Evolutionary conservation across 1,140 invertebrate species (phyloP).

Genomic region (Protaetia brevitarsis): DNA sequence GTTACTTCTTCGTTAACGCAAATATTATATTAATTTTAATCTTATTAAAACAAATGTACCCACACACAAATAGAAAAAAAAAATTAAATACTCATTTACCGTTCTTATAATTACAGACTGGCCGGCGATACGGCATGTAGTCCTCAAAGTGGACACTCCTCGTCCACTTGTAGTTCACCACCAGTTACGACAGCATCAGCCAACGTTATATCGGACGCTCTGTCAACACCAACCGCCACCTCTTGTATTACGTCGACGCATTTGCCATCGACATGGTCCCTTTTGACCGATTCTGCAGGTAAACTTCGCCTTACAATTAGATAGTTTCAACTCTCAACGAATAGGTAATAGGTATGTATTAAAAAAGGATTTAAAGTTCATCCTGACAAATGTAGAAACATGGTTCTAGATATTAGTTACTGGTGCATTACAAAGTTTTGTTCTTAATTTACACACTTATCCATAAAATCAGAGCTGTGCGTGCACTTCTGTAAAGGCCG

Average conservation of each 20-base stretch:
- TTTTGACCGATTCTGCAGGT: slow-evolving; percentile 29
- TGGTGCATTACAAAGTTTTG: too few relatives aligned
- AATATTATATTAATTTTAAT: not conserved
- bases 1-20: too few relatives aligned
- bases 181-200: slow-evolving; percentile 37
- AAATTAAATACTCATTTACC: not conserved
- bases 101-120: slow-evolving; percentile 34
- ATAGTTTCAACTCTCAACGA: too few relatives aligned
- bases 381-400: too few relatives aligned
- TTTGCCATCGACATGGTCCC: slow-evolving; percentile 38
- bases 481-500: too few relatives aligned
- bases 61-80: not conserved
- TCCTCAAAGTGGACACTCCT: slow-evolving; percentile 45
- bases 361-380: too few relatives aligned
- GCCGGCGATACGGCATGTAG: slow-evolving; percentile 42
- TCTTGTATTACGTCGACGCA: slow-evolving; percentile 35
- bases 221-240: slow-evolving; percentile 29
- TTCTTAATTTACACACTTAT: too few relatives aligned
- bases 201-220: slow-evolving; percentile 21
- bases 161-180: slow-evolving; percentile 44
- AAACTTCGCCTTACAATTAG: not conserved
- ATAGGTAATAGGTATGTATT: too few relatives aligned
- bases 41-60: not conserved
- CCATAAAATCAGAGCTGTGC: too few relatives aligned
- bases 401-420: too few relatives aligned